Percentiles rank a stretch among this genome's conserved stretches.
phyloP scores from a whole-genome alignment of 2,888 invertebrate species.

The Seira musarum region DNA sequence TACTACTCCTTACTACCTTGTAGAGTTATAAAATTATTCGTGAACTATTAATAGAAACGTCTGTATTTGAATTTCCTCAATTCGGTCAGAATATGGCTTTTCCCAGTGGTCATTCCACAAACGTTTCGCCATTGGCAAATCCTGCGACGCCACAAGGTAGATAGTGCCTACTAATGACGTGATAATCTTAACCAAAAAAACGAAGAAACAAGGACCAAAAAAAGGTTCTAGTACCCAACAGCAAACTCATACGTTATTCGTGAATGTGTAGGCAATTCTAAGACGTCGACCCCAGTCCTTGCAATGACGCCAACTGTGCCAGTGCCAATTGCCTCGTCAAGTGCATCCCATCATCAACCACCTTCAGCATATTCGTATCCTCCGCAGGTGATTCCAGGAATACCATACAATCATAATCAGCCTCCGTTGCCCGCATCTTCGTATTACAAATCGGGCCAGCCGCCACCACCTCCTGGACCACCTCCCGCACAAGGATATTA shows the following conservation, averaged over 20 bases:
- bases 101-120: conserved; percentile 37
- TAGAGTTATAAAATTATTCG: background rate
- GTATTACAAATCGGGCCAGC: conserved; percentile 8
- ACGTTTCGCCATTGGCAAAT: conserved; percentile 48
- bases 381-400: too few relatives aligned
- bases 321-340: conserved; percentile 29
- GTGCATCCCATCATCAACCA: background rate
- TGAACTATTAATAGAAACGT: background rate
- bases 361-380: conserved; percentile 16
- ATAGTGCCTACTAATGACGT: conserved; percentile 9
- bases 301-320: conserved; percentile 48
- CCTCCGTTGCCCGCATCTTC: conserved; percentile 21
- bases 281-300: conserved; percentile 57
- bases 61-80: conserved; percentile 35
- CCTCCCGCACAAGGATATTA: conserved; percentile 41
- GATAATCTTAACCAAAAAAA: conserved; percentile 1
- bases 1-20: too few relatives aligned
- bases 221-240: background rate
- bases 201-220: background rate
- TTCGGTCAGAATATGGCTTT: conserved; percentile 20
- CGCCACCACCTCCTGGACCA: conserved; percentile 13
- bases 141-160: conserved; percentile 55
- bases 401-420: background rate
- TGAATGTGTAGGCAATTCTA: conserved; percentile 42
- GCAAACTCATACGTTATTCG: conserved; percentile 11